Percentiles rank a stretch among this genome's conserved stretches.
Evolutionary conservation across 2,113 vertebrate genomes (phyloP).

Genomic region (Mirounga angustirostris): DNA sequence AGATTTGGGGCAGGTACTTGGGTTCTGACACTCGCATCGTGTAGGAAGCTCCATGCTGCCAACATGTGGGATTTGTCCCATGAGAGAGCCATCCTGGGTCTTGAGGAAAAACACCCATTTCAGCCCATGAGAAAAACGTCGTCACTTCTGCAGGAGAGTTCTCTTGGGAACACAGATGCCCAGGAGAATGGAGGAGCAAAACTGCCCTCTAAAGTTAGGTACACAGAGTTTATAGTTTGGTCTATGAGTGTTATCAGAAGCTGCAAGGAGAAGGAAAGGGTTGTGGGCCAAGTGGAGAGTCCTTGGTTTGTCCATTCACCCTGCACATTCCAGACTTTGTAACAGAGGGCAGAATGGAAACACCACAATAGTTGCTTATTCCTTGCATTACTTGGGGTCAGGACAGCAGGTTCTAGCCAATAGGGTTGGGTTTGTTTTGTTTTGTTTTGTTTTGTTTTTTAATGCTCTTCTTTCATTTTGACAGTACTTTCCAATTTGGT

Average conservation of each 20-base stretch:
- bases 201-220: not conserved
- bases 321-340: not conserved
- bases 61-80: not conserved
- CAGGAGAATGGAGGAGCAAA: not conserved
- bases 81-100: not conserved
- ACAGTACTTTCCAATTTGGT: not conserved
- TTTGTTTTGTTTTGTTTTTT: not conserved
- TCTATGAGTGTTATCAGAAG: not conserved
- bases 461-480: not conserved
- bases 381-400: not conserved
- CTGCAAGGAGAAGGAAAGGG: not conserved
- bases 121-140: not conserved
- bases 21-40: not conserved
- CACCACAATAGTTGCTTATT: not conserved
- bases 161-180: not conserved
- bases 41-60: rapidly evolving
- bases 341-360: not conserved
- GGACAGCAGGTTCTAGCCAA: not conserved
- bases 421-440: no score
- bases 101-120: not conserved
- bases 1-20: not conserved
- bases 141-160: not conserved
- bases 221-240: not conserved
- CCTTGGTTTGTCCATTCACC: not conserved
- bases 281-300: not conserved